phyloP scores from a whole-genome alignment of 1,140 invertebrate species.

The Epicauta chinensis region DNA sequence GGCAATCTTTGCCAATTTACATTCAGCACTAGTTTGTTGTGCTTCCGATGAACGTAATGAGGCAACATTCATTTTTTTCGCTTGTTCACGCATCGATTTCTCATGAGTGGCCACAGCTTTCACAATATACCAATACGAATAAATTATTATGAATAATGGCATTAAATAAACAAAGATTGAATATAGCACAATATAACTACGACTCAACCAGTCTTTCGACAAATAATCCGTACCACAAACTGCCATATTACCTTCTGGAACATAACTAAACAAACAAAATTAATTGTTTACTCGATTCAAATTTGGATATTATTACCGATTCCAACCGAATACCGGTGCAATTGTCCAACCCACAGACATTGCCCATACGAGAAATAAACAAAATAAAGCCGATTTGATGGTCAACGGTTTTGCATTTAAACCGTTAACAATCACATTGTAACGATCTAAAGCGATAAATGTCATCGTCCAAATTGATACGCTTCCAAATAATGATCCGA shows the following conservation, averaged over 20 bases:
- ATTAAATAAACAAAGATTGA: constrained; percentile 62
- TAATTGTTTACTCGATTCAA: no score
- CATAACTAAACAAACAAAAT: constrained; percentile 47
- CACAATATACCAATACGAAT: constrained; percentile 73
- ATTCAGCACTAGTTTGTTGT: constrained; percentile 60
- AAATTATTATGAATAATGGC: constrained; percentile 66
- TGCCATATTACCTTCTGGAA: constrained; percentile 82
- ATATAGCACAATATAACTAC: constrained; percentile 65
- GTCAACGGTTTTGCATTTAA: constrained; percentile 65
- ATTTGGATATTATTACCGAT: constrained; percentile 42
- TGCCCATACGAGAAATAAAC: constrained; percentile 63
- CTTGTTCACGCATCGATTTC: constrained; percentile 72
- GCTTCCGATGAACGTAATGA: constrained; percentile 64
- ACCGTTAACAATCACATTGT: constrained; percentile 76
- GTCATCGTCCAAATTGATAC: constrained; percentile 79
- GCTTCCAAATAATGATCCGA: constrained; percentile 73
- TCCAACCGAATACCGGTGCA: constrained; percentile 72
- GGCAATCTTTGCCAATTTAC: constrained; percentile 72
- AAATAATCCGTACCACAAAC: constrained; percentile 81
- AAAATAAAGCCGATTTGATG: constrained; percentile 57
- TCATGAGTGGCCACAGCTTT: constrained; percentile 72
- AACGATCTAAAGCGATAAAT: constrained; percentile 73
- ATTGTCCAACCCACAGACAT: constrained; percentile 63
- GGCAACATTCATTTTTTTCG: constrained; percentile 79
- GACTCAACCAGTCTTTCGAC: constrained; percentile 54